These are phyloP conservation scores for Lepidotrigona ventralis DNA, from an alignment of 1,140 invertebrate species.

Conservation along the genomic window DNA sequence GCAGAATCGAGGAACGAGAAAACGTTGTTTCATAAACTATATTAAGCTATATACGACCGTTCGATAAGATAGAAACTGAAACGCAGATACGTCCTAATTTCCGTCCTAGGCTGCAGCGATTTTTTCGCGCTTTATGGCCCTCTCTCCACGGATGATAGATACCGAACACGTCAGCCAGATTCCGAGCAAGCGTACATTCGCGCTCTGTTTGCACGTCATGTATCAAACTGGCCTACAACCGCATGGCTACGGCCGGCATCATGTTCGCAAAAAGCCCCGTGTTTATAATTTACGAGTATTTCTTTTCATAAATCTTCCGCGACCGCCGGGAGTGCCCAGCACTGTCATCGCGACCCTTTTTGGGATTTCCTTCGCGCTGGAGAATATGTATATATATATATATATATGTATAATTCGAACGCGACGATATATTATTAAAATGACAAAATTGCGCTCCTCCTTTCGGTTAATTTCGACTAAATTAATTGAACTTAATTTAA, in stretches of 20 bases:
- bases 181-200: not conserved
- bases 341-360: conserved; percentile 44
- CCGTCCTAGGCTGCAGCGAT: conserved; percentile 56
- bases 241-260: conserved; percentile 14
- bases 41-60: conserved; percentile 16
- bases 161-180: conserved; percentile 59
- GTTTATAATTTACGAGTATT: conserved; percentile 71
- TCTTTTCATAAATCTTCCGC: conserved; percentile 70
- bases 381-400: no score
- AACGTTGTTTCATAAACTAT: conserved; percentile 25
- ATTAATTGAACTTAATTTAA: not conserved
- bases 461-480: not conserved
- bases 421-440: not conserved
- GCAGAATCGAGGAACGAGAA: not conserved
- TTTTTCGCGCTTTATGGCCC: conserved; percentile 57
- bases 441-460: not conserved
- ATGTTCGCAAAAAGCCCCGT: conserved; percentile 28
- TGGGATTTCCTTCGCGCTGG: conserved; percentile 33
- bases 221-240: conserved; percentile 48
- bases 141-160: conserved; percentile 60
- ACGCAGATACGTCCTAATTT: conserved; percentile 65
- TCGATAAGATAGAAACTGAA: conserved; percentile 48
- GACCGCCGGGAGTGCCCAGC: conserved; percentile 48
- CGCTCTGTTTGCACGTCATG: conserved; percentile 41
- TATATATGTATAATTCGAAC: not conserved